Conservation (phyloP, 2,113 vertebrate species). For the Syngnathoides biaculeatus region DNA sequence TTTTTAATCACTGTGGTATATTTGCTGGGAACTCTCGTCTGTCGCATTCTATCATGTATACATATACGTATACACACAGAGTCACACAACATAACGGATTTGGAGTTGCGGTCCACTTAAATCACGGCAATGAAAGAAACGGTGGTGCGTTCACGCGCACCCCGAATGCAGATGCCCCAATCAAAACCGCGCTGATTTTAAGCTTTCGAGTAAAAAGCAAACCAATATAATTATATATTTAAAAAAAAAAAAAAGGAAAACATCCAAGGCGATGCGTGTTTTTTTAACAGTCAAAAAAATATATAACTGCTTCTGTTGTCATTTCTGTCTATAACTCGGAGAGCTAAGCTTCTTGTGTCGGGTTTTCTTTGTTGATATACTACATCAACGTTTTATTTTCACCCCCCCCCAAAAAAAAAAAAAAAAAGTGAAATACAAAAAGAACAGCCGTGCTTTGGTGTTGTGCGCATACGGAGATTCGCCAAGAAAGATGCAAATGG, state of each 20-base stretch:
- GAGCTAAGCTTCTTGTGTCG: neutral
- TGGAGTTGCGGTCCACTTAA: constrained; percentile 14
- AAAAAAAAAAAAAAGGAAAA: too few species aligned
- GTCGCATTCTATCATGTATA: neutral
- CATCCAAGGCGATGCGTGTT: neutral
- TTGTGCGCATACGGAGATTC: constrained; percentile 14
- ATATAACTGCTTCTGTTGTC: neutral
- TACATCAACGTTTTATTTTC: neutral
- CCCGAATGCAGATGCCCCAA: constrained; percentile 18
- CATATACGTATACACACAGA: too few species aligned
- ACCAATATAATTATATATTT: too few species aligned
- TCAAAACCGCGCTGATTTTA: constrained; percentile 7
- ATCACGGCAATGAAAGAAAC: constrained; percentile 20
- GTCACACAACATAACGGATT: neutral
- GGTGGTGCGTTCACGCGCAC: constrained; percentile 31
- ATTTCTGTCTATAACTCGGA: neutral
- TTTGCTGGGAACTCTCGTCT: constrained; percentile 33
- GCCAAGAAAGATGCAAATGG: fast-evolving
- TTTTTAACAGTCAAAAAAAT: neutral
- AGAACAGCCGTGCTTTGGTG: neutral
- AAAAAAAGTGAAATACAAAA: constrained; percentile 24
- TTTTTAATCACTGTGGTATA: constrained; percentile 11
- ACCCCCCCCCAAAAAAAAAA: too few species aligned
- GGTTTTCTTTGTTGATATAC: neutral
- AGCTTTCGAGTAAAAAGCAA: neutral